A percentile compares a stretch with the other conserved stretches of the same genome.
phyloP scores from a whole-genome alignment of 2,797 vertebrate species.

The Helicolenus hilgendorfi region DNA sequence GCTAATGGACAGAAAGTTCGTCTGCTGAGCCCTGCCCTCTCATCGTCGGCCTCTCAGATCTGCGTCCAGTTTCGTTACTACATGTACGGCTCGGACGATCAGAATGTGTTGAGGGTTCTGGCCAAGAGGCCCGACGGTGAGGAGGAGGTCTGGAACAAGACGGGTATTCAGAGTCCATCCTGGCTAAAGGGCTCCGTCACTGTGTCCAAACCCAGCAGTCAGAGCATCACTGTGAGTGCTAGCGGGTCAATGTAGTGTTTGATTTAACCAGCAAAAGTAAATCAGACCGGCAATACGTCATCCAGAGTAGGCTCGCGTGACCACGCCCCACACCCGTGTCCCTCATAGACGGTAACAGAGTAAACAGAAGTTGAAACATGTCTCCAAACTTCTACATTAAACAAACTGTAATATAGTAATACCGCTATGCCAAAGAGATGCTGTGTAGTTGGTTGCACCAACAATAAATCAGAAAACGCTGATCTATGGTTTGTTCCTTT shows the following conservation, averaged over 20 bases:
- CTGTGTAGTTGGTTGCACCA: no score
- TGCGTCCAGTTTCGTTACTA: conserved; percentile 90
- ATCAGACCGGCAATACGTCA: no score
- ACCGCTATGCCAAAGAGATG: no score
- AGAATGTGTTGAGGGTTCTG: conserved; percentile 82
- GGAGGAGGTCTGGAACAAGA: conserved; percentile 81
- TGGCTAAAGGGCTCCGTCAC: conserved; percentile 88
- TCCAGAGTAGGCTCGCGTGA: no score
- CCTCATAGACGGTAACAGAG: no score
- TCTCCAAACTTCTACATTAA: no score
- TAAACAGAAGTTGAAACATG: no score
- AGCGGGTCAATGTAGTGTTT: not conserved
- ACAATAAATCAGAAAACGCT: no score
- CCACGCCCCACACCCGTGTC: no score
- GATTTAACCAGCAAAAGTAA: not conserved
- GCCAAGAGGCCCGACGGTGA: conserved; percentile 22
- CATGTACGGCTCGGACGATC: conserved; percentile 84
- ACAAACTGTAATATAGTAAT: no score
- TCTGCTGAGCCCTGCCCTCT: conserved; percentile 86
- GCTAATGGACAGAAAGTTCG: conserved; percentile 68
- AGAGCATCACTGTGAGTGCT: conserved; percentile 85
- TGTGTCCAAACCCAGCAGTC: conserved; percentile 65
- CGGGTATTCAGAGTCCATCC: conserved; percentile 84
- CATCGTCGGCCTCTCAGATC: conserved; percentile 62
- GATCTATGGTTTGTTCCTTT: no score